These are phyloP conservation scores for Cotesia typhae DNA, from an alignment of 1,140 invertebrate genomes.

Conservation along the genomic window DNA sequence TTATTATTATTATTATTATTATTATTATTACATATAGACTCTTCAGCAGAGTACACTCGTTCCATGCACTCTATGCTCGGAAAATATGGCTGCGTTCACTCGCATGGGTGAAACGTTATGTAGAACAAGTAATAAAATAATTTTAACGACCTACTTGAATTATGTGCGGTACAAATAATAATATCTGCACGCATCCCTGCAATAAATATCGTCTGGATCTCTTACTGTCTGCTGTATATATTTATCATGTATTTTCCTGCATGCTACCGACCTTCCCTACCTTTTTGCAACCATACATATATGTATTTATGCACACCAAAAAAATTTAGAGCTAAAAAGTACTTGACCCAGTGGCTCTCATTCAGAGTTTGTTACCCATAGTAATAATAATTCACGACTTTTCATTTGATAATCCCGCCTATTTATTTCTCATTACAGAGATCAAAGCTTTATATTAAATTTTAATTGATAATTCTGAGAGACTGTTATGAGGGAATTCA, in stretches of 20 bases:
- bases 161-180: slow-evolving; percentile 63
- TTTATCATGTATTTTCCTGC: slow-evolving; percentile 5
- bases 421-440: too few species aligned
- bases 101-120: slow-evolving; percentile 44
- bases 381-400: too few species aligned
- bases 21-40: neutral
- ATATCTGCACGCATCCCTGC: slow-evolving; percentile 61
- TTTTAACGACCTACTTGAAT: slow-evolving; percentile 64
- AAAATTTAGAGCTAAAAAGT: too few species aligned
- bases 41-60: too few species aligned
- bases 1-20: neutral
- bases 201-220: slow-evolving; percentile 55
- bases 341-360: too few species aligned
- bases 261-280: neutral
- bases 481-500: too few species aligned
- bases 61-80: neutral
- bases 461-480: too few species aligned
- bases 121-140: slow-evolving; percentile 64
- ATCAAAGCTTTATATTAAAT: too few species aligned
- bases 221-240: neutral
- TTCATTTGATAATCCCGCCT: too few species aligned
- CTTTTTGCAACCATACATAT: slow-evolving; percentile 6
- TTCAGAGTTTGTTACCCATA: too few species aligned
- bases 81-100: slow-evolving; percentile 24
- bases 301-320: neutral